A percentile compares a stretch with the other conserved stretches of the same genome.
These are phyloP conservation scores for Neomorphus geoffroyi DNA, from an alignment of 2,797 vertebrate genomes.

Conservation along the genomic window DNA sequence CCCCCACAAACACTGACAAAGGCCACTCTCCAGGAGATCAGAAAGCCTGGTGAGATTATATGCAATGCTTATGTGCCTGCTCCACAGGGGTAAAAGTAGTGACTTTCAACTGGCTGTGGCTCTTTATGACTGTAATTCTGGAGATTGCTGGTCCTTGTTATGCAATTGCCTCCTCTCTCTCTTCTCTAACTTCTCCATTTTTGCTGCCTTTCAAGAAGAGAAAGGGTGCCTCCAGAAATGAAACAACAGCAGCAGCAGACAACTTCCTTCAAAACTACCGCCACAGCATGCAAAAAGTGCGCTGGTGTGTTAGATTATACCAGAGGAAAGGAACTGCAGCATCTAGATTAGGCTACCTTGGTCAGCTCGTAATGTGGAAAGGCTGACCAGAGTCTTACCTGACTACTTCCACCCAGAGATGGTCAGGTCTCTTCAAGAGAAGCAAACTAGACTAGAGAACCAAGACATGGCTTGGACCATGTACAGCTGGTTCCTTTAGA, in stretches of 20 bases:
- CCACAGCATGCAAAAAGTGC: background rate
- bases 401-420: background rate
- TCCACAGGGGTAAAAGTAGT: background rate
- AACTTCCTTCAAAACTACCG: background rate
- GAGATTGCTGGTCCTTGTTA: background rate
- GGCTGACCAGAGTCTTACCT: background rate
- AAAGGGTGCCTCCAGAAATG: background rate
- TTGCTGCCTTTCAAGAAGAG: background rate
- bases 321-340: background rate
- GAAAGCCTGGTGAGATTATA: background rate
- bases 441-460: background rate
- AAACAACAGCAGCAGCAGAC: background rate
- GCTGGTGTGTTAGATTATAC: background rate
- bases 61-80: background rate
- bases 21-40: background rate
- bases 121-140: background rate
- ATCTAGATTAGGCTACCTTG: background rate
- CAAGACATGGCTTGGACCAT: background rate
- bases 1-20: background rate
- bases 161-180: background rate
- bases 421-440: background rate
- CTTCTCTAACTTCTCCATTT: background rate
- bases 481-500: background rate
- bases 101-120: background rate
- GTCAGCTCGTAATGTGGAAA: background rate